Evolutionary conservation across 2,113 vertebrate genomes (phyloP), one percentile per base, ranked within the genome.

Genomic region (Oreochromis niloticus): DNA sequence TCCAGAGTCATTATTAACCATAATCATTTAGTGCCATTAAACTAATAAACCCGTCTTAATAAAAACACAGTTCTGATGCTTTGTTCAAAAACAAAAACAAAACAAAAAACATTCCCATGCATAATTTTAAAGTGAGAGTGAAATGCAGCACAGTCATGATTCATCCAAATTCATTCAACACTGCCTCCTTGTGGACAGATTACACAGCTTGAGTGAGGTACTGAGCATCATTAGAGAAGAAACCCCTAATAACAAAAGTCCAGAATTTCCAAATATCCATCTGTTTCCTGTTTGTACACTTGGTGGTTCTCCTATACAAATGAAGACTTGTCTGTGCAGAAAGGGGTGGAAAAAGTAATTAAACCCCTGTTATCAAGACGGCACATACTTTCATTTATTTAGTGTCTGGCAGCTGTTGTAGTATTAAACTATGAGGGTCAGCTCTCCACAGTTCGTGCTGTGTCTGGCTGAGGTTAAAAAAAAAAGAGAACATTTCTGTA

Each of bases 121-220:
- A 86, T 78, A 78, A 87, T 59, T 48, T 61, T 27, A 56, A 85
- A 32, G 39, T 83, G 71, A 75, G 81, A 48, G 80, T 81, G n/a
- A 81, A 80, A 85, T 78, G 16, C 50, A 81, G 59, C 32, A 57
- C 32, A 56, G 34, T 84, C 13, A 19, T 71, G 43, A 54, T 39
- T 66, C 19, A 27, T 75, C 10, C 39, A 43, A 78, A 83, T 56
- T 13, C 24, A 81, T 50, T 41, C 75, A 85, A 86, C 32, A 57
- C 71, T 80, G 90, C 90, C 95, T 61, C 92, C 88, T 27, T 27
- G 92, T 94, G 94, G 93, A 89, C 85, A 87, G 36, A 82, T 43
- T 19, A 36, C 17, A 73, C 1, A 87, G 3, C 9, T 52, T 22
- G 10, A 34, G 27, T 82, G 61, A 87, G 48, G 17, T 34, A 80